Evolutionary conservation across 2,113 vertebrate genomes (phyloP), one percentile per base, ranked within the genome.

Genomic region (Chroicocephalus ridibundus): DNA sequence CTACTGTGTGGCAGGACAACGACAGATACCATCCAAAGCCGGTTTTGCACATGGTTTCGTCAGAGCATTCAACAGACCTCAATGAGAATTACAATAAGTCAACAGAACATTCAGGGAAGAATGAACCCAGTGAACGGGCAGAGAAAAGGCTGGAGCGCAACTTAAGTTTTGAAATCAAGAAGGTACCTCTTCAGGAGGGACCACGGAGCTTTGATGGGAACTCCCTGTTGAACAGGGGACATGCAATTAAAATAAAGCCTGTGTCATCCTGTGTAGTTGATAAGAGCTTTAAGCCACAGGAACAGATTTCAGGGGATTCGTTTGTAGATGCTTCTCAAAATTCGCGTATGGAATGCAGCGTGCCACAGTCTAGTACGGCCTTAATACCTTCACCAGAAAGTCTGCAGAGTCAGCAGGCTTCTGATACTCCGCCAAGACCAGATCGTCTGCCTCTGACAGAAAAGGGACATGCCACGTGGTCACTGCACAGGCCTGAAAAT

Each of bases 21-120:
- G 99, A 99, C 77, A 99, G 99, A 97, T 99, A 99, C 97, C 99
- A 99, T 85, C 99, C 99, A 87, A 99, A 99, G 97, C 99, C 99
- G 17, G 98, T 99, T 95, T 98, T 99, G 76, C 99, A 99, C 64
- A 96, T 99, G 92, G 97, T 99, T 95, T 98, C 98, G 2, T 98
- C 98, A 11, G 97, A 98, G 34, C 98, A 97, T 55, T 97, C 98
- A 47, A 97, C 99, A 44, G 99, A 99, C 97, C 98, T 99, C 97
- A 99, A 99, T 1, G 99, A 99, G 96, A 99, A 99, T 97, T 99
- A 99, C 32, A 98, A 97, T 96, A 99, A 99, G 62, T 97, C 98
- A 80, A 57, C 97, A 47, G 98, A 98, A 79, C 91, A 97, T 96
- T 70, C 97, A 96, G 86, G 96, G 94, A 98, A 97, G 97, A 98